Conservation (phyloP, 2,888 invertebrate species). For the Coelinius sp. region DNA sequence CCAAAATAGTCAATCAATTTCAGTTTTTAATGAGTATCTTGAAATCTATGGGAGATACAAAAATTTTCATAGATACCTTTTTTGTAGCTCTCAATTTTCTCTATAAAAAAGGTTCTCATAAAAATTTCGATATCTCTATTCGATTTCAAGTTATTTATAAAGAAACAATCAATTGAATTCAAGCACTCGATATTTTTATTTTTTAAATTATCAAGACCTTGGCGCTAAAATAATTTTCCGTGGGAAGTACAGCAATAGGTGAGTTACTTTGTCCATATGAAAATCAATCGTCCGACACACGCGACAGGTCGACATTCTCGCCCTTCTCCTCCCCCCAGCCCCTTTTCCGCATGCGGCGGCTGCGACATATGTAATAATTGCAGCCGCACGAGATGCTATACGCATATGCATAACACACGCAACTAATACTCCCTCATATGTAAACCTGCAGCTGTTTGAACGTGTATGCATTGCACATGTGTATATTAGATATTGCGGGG, state of each 20-base stretch:
- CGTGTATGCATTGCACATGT: conserved; percentile 6
- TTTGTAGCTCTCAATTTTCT: no score
- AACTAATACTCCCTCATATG: not conserved
- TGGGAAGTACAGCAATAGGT: conserved; percentile 26
- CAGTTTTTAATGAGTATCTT: no score
- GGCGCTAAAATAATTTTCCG: conserved; percentile 27
- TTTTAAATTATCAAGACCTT: conserved; percentile 35
- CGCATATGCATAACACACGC: conserved; percentile 7
- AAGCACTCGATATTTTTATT: no score
- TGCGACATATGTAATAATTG: conserved; percentile 14
- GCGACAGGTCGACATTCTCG: conserved; percentile 19
- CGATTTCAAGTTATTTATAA: no score
- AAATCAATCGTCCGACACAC: conserved; percentile 34
- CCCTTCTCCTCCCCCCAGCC: not conserved
- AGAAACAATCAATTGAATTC: no score
- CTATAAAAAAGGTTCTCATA: no score
- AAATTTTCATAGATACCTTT: no score
- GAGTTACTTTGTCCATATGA: not conserved
- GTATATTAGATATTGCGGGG: not conserved
- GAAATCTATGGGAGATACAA: no score
- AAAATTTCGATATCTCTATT: no score
- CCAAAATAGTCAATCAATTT: no score
- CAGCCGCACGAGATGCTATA: not conserved
- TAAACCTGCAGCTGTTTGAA: conserved; percentile 6
- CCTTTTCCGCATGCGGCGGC: conserved; percentile 1